A percentile compares a stretch with the other conserved stretches of the same genome.
phyloP scores from a whole-genome alignment of 2,888 invertebrate genomes.

The Baronia brevicornis region DNA sequence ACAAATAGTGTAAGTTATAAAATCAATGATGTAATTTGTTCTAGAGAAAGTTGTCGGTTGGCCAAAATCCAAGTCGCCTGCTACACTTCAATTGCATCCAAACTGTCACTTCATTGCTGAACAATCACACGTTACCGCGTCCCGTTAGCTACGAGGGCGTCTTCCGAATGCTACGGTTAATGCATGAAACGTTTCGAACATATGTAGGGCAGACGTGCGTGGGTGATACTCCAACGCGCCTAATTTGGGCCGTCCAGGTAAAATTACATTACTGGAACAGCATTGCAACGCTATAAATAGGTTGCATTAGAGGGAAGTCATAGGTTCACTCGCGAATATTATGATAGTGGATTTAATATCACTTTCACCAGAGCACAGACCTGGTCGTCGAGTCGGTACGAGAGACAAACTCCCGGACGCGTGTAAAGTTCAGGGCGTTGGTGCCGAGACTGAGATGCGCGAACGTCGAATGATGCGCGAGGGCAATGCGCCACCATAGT shows the following conservation, averaged over 20 bases:
- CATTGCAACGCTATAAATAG: slow-evolving; percentile 66
- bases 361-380: slow-evolving; percentile 68
- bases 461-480: slow-evolving; percentile 73
- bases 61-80: slow-evolving; percentile 66
- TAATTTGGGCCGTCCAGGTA: slow-evolving; percentile 76
- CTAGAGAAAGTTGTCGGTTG: slow-evolving; percentile 56
- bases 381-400: slow-evolving; percentile 74
- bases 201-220: slow-evolving; percentile 53
- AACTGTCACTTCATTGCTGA: slow-evolving; percentile 52
- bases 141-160: slow-evolving; percentile 40
- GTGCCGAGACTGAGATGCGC: slow-evolving; percentile 71
- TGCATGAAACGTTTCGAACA: slow-evolving; percentile 39
- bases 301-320: slow-evolving; percentile 52
- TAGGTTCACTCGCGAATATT: slow-evolving; percentile 57
- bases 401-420: slow-evolving; percentile 71
- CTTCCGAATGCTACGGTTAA: slow-evolving; percentile 48
- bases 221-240: slow-evolving; percentile 61
- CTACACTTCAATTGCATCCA: slow-evolving; percentile 56
- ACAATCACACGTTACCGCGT: slow-evolving; percentile 34
- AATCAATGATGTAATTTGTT: slow-evolving; percentile 50
- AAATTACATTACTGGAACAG: slow-evolving; percentile 67
- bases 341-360: slow-evolving; percentile 37
- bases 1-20: slow-evolving; percentile 31
- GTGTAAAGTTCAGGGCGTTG: slow-evolving; percentile 65
- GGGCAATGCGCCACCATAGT: slow-evolving; percentile 66